These are phyloP conservation scores for Mythimna lalbum DNA, from an alignment of 2,888 invertebrate genomes.

Conservation along the genomic window DNA sequence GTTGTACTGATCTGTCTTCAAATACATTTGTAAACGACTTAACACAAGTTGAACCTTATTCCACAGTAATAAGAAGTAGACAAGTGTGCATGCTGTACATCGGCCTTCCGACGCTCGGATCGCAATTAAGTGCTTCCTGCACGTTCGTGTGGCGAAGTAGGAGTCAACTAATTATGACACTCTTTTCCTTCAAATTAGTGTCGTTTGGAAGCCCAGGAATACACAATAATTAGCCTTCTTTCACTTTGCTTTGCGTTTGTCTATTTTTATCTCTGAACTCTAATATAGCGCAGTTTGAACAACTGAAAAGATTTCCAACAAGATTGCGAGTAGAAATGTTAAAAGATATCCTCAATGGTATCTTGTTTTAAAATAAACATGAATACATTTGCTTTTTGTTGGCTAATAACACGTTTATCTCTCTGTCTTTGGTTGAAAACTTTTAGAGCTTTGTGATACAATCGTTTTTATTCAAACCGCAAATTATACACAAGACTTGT, in stretches of 20 bases:
- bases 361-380: constrained; percentile 43
- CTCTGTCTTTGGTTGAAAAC: constrained; percentile 22
- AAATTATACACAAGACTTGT: not conserved
- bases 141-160: constrained; percentile 70
- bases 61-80: constrained; percentile 46
- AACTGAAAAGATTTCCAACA: constrained; percentile 43
- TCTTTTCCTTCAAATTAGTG: constrained; percentile 69
- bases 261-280: constrained; percentile 22
- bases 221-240: constrained; percentile 58
- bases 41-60: constrained; percentile 60
- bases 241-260: constrained; percentile 20
- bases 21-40: constrained; percentile 23
- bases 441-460: constrained; percentile 18
- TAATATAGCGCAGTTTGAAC: constrained; percentile 25
- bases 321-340: constrained; percentile 30
- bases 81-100: constrained; percentile 36
- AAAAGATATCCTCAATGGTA: constrained; percentile 25
- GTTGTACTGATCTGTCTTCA: constrained; percentile 53
- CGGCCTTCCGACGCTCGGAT: constrained; percentile 65
- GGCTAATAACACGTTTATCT: constrained; percentile 40
- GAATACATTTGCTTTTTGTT: constrained; percentile 31
- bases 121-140: constrained; percentile 79
- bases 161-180: constrained; percentile 78
- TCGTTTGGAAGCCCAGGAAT: constrained; percentile 52
- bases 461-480: constrained; percentile 7